Evolutionary conservation across 2,888 invertebrate genomes (phyloP), one percentile per base, ranked within the genome.

Genomic region (Parasteatoda lunata): DNA sequence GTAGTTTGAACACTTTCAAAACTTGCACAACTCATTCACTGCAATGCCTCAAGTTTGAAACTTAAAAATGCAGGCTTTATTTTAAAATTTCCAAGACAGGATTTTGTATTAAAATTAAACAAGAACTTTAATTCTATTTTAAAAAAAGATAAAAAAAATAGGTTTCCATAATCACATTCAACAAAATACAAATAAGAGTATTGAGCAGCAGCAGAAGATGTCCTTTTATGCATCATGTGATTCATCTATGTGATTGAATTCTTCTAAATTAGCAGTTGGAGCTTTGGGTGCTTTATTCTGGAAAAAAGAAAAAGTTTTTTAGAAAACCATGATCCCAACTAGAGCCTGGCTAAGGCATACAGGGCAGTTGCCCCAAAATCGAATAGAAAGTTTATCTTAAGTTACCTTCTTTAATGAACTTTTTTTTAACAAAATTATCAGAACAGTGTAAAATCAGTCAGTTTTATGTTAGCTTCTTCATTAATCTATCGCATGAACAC

Each of bases 261-360:
- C 84, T 66, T 88, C 84, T 9, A 88, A 69, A 9, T 65, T 65
- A 6, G 88, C 84, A 48, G 84, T 85, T 13, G 84, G 88, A 15
- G 84, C 84, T 81, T 85, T 88, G 85, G 84, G 88, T 13, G 84
- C 84, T 81, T 85, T 88, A 88, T 47, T 88, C 88, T 88, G 71
- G 59, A 79, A 73, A n/a, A 5, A 70, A 11, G 48, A 70, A 49
- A 70, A 47, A 6, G 7, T 48, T 48, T 48, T 11, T 47, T 9
- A n/a, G 9, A 11, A n/a, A 73, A 54, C 11, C 13, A 71, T 49
- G 4, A 48, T 47, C 47, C 0, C 8, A 48, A 5, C 11, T 5
- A 71, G 30, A 13, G 11, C 8, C 7, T n/a, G 13, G 5, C 11
- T 11, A 48, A 8, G 8, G 4, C 6, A 1, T 49, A 3, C 6